phyloP scores from a whole-genome alignment of 2,888 invertebrate species.

The Sminthurinus aureus region DNA sequence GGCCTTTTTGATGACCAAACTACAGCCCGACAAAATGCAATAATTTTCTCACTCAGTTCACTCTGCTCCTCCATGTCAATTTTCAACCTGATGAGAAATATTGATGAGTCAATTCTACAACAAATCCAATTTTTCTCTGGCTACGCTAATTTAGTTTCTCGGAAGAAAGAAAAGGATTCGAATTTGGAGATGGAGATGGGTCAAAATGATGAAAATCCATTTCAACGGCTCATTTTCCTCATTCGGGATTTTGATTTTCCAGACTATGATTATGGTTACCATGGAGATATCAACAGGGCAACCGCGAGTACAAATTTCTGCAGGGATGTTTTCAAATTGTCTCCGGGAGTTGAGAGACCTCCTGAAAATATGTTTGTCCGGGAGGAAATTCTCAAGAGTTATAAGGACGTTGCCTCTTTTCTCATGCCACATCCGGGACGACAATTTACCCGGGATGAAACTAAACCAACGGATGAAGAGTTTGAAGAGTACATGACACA shows the following conservation, averaged over 20 bases:
- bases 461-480: background rate
- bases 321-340: too few species aligned
- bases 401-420: background rate
- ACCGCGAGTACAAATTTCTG: too few species aligned
- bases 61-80: background rate
- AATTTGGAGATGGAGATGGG: too few species aligned
- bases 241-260: background rate
- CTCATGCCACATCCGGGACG: conserved; percentile 29
- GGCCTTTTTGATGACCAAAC: background rate
- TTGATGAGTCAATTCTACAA: background rate
- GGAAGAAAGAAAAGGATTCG: too few species aligned
- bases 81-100: background rate
- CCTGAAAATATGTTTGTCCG: too few species aligned
- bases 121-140: background rate
- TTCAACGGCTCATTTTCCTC: conserved; percentile 2
- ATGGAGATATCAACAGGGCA: background rate
- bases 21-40: background rate
- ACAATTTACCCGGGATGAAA: background rate
- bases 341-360: too few species aligned
- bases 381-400: conserved; percentile 10
- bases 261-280: background rate
- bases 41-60: background rate
- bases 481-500: background rate
- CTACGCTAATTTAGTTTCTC: background rate
- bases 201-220: background rate